Evolutionary conservation across 2,797 vertebrate genomes (phyloP).

Genomic region (Danionella dracula): DNA sequence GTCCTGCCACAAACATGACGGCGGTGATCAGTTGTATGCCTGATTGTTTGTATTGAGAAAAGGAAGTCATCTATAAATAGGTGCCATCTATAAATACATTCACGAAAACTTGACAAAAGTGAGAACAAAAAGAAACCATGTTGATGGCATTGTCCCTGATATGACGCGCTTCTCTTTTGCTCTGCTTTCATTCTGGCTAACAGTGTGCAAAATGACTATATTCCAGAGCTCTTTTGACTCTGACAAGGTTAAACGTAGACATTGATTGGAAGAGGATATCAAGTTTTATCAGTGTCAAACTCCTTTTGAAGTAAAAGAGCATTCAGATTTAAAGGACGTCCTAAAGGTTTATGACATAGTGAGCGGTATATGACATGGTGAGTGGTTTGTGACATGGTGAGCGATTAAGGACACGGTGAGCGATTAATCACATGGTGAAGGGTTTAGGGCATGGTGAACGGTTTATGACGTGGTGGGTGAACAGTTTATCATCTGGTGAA

Average conservation of each 20-base stretch:
- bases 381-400: too few relatives aligned
- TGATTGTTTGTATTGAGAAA: slow-evolving; percentile 37
- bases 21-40: slow-evolving; percentile 31
- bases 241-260: neutral
- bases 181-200: neutral
- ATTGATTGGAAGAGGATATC: neutral
- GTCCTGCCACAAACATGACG: slow-evolving; percentile 34
- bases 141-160: neutral
- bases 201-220: neutral
- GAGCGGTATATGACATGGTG: too few relatives aligned
- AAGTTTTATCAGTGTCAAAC: slow-evolving; percentile 14
- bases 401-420: too few relatives aligned
- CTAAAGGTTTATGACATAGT: too few relatives aligned
- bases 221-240: slow-evolving; percentile 1
- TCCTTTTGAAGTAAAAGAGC: neutral
- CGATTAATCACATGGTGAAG: too few relatives aligned
- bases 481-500: too few relatives aligned
- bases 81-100: neutral
- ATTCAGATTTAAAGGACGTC: too few relatives aligned
- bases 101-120: neutral
- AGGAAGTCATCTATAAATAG: neutral
- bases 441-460: too few relatives aligned
- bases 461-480: too few relatives aligned
- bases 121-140: slow-evolving; percentile 3
- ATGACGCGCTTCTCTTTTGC: neutral